Percentiles rank a stretch among this genome's conserved stretches.
phyloP scores from a whole-genome alignment of 2,797 vertebrate species.

The Malacoctenus gilli region DNA sequence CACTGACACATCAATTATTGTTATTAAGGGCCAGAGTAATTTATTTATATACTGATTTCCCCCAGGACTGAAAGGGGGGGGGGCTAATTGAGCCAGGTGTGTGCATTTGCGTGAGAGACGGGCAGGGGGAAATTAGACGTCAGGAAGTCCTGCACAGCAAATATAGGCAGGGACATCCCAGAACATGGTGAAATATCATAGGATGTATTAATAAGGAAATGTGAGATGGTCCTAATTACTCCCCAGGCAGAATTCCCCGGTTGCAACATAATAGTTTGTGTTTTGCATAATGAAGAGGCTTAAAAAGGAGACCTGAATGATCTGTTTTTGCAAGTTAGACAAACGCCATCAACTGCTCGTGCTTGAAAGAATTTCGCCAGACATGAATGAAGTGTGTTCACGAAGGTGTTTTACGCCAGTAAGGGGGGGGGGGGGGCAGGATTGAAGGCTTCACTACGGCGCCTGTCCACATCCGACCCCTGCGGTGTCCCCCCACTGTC shows the following conservation, averaged over 20 bases:
- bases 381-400: slow-evolving; percentile 11
- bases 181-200: slow-evolving; percentile 21
- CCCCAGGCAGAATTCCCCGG: slow-evolving; percentile 11
- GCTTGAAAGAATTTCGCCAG: slow-evolving; percentile 7
- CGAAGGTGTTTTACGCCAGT: slow-evolving; percentile 21
- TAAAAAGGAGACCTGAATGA: slow-evolving; percentile 31
- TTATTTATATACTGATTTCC: slow-evolving; percentile 81
- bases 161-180: slow-evolving; percentile 51
- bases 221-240: slow-evolving; percentile 15
- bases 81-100: slow-evolving; percentile 76
- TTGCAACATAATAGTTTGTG: too few relatives aligned
- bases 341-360: not conserved
- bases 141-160: slow-evolving; percentile 28
- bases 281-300: slow-evolving; percentile 41
- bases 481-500: slow-evolving; percentile 10
- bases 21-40: slow-evolving; percentile 78
- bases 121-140: slow-evolving; percentile 43
- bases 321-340: slow-evolving; percentile 22
- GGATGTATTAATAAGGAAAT: slow-evolving; percentile 27
- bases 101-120: slow-evolving; percentile 26
- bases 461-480: slow-evolving; percentile 26
- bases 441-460: slow-evolving; percentile 20
- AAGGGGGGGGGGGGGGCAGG: slow-evolving; percentile 14
- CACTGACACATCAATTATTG: slow-evolving; percentile 82
- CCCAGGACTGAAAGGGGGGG: slow-evolving; percentile 57